These are phyloP conservation scores for Acromyrmex heyeri DNA, from an alignment of 1,140 invertebrate genomes.

Conservation along the genomic window DNA sequence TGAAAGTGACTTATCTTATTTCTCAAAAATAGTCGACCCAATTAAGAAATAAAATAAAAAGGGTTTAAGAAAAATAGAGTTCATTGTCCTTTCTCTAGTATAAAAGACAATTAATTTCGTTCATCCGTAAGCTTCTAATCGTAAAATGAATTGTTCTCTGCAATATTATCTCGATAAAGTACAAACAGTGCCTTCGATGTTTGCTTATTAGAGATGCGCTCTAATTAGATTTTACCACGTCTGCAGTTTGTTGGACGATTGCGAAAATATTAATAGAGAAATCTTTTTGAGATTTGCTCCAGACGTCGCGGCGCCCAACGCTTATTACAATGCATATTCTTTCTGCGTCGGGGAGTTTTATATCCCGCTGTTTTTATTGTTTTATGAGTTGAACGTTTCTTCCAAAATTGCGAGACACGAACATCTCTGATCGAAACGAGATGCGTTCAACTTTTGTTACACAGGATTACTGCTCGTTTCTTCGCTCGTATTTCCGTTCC, in stretches of 20 bases:
- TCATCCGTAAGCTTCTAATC: constrained; percentile 28
- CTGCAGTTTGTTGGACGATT: background rate
- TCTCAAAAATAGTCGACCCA: constrained; percentile 7
- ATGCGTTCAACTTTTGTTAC: background rate
- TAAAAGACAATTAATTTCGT: constrained; percentile 10
- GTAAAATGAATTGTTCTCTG: constrained; percentile 18
- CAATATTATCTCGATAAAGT: constrained; percentile 2
- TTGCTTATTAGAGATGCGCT: constrained; percentile 26
- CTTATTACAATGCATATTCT: constrained; percentile 37
- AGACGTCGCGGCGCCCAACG: constrained; percentile 21
- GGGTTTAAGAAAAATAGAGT: background rate
- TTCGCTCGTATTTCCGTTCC: background rate
- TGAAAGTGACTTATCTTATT: constrained; percentile 25
- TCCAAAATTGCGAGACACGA: constrained; percentile 2
- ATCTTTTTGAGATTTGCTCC: background rate
- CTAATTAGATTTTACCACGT: constrained; percentile 16
- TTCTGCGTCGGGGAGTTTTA: background rate
- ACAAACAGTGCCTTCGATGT: background rate
- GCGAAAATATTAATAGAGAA: constrained; percentile 24
- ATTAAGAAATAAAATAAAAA: constrained; percentile 38
- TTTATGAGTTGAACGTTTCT: constrained; percentile 1
- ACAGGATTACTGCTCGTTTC: background rate
- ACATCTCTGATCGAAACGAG: constrained; percentile 19
- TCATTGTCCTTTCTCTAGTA: background rate
- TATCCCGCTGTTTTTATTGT: background rate